Conservation (phyloP, 30 jellyfish, hydroid and myxozoan genomes). For the Rhopilema esculentum region DNA sequence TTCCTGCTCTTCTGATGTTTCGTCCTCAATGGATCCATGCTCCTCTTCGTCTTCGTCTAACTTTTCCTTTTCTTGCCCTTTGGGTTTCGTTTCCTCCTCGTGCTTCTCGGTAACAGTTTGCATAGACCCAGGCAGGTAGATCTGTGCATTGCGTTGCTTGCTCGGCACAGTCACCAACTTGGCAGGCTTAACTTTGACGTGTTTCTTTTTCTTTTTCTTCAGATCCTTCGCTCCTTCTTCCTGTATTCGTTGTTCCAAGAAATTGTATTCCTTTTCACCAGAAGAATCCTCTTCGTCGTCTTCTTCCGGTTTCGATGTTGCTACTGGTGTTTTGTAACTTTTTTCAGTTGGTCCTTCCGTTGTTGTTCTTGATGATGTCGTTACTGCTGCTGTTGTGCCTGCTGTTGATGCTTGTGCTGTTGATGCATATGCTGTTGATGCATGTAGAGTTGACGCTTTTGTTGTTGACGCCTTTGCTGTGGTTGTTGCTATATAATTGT, state of each 20-base stretch:
- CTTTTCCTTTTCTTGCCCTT: slow-evolving; percentile 12
- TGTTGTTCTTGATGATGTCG: slow-evolving; percentile 12
- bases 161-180: slow-evolving; percentile 15
- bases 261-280: background rate
- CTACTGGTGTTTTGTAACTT: background rate
- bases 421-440: slow-evolving; percentile 27
- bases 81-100: slow-evolving; percentile 68
- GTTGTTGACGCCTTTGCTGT: slow-evolving; percentile 3
- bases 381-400: background rate
- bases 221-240: background rate
- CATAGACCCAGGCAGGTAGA: slow-evolving; percentile 44
- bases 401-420: slow-evolving; percentile 7
- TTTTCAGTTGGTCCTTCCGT: background rate
- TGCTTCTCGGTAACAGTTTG: slow-evolving; percentile 65
- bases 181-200: slow-evolving; percentile 4
- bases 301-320: background rate
- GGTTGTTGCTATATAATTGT: slow-evolving; percentile 12
- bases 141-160: slow-evolving; percentile 53
- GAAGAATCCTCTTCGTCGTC: slow-evolving; percentile 5
- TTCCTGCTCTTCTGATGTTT: slow-evolving; percentile 36
- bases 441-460: background rate
- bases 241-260: background rate
- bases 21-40: slow-evolving; percentile 26
- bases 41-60: slow-evolving; percentile 20
- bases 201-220: background rate